A percentile compares a stretch with the other conserved stretches of the same genome.
Evolutionary conservation across 2,888 invertebrate species (phyloP).

Genomic region (Apamea monoglypha): DNA sequence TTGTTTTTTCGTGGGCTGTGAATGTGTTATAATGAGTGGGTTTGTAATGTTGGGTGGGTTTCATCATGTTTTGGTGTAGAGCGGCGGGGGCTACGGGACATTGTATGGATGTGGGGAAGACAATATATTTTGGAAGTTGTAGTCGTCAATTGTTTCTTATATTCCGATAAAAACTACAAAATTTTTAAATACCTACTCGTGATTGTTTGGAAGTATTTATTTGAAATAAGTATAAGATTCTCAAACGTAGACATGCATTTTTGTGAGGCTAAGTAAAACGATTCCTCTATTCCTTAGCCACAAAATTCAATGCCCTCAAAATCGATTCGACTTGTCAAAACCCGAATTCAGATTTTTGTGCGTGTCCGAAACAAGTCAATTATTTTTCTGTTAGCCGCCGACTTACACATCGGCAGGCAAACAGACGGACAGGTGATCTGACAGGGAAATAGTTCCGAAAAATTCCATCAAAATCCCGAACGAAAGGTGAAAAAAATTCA

Average conservation of each 20-base stretch:
- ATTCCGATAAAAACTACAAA: background rate
- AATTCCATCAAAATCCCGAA: conserved; percentile 31
- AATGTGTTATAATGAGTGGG: conserved; percentile 62
- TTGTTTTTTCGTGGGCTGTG: conserved; percentile 35
- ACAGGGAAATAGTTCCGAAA: conserved; percentile 45
- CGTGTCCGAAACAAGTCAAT: conserved; percentile 41
- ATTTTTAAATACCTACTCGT: background rate
- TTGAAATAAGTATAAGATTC: background rate
- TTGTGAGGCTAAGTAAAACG: background rate
- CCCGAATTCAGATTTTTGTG: conserved; percentile 4
- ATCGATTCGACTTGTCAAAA: background rate
- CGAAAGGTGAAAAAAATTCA: conserved; percentile 28
- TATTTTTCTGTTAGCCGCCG: conserved; percentile 51
- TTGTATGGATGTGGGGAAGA: conserved; percentile 16
- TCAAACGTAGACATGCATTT: background rate
- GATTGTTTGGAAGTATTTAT: no score
- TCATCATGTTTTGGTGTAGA: conserved; percentile 40
- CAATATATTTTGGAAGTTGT: background rate
- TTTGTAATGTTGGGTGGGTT: conserved; percentile 41
- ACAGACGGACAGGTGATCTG: conserved; percentile 48
- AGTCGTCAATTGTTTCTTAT: background rate
- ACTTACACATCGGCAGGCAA: conserved; percentile 33
- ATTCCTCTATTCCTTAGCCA: no score
- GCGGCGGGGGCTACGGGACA: background rate
- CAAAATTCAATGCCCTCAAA: background rate